These are phyloP conservation scores for Nesidiocoris tenuis DNA, from an alignment of 2,888 invertebrate species.

Conservation along the genomic window DNA sequence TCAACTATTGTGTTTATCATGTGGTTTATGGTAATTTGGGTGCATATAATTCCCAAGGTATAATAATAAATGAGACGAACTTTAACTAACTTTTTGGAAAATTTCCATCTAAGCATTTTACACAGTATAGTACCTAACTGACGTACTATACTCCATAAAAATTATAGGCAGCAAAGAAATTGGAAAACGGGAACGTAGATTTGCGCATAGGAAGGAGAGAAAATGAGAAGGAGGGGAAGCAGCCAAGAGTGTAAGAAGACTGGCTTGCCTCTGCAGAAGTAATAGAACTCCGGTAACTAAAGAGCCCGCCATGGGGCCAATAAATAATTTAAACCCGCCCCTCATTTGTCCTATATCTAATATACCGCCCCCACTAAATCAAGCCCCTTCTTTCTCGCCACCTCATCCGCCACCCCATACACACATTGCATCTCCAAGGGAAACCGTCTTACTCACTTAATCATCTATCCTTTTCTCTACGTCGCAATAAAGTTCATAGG, in stretches of 20 bases:
- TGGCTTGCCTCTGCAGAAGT: conserved; percentile 24
- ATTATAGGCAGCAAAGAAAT: too few relatives aligned
- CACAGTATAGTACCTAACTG: too few relatives aligned
- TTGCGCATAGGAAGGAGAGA: too few relatives aligned
- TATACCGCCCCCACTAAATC: conserved; percentile 41
- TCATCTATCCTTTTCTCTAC: not conserved
- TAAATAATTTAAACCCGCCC: conserved; percentile 44
- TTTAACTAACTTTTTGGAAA: too few relatives aligned
- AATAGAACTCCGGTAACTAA: conserved; percentile 35
- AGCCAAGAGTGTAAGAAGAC: not conserved
- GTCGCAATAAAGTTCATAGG: not conserved
- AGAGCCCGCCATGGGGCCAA: conserved; percentile 35
- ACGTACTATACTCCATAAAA: too few relatives aligned
- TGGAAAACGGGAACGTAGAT: not conserved
- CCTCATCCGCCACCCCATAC: conserved; percentile 2
- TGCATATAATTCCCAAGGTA: too few relatives aligned
- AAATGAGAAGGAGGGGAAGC: not conserved
- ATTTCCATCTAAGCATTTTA: too few relatives aligned
- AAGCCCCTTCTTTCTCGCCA: conserved; percentile 2
- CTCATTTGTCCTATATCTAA: conserved; percentile 45
- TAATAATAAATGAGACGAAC: too few relatives aligned
- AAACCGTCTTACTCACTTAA: not conserved
- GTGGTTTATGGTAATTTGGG: too few relatives aligned
- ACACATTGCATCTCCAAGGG: not conserved
- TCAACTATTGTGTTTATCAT: too few relatives aligned